Percentiles rank a stretch among this genome's conserved stretches.
Evolutionary conservation across 2,888 invertebrate genomes (phyloP).

Genomic region (Protonemura montana): DNA sequence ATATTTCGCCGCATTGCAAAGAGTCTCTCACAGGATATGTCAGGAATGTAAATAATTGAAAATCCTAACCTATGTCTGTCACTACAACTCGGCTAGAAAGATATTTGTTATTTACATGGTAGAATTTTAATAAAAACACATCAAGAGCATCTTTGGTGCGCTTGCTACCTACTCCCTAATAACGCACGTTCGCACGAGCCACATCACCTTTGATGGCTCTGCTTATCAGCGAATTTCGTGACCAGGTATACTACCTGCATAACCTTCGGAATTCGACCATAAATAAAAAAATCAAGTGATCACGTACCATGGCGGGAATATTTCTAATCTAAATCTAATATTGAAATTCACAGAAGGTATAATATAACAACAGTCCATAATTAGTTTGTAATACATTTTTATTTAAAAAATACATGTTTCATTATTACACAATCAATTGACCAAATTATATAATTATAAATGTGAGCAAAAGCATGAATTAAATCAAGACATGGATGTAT

Average conservation of each 20-base stretch:
- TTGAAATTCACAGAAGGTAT: no score
- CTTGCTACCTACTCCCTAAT: background rate
- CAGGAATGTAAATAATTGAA: background rate
- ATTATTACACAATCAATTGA: no score
- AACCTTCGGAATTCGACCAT: background rate
- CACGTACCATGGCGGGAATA: background rate
- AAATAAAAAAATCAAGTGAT: background rate
- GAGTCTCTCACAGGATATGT: background rate
- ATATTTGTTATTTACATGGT: background rate
- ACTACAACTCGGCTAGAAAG: background rate
- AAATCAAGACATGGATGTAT: no score
- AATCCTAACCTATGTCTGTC: constrained; percentile 4
- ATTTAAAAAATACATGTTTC: no score
- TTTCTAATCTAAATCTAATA: background rate
- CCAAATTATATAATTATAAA: no score
- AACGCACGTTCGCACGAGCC: background rate
- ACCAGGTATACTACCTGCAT: background rate
- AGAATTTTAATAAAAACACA: background rate
- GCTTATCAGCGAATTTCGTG: constrained; percentile 2
- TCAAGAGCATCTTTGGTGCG: background rate
- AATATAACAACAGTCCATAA: no score
- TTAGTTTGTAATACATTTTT: no score
- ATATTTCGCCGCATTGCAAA: constrained; percentile 52
- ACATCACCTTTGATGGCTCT: background rate
- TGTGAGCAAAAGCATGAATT: no score